Evolutionary conservation across 2,113 vertebrate species (phyloP), one percentile per base, ranked within the genome.

Genomic region (Hemichromis elongatus): DNA sequence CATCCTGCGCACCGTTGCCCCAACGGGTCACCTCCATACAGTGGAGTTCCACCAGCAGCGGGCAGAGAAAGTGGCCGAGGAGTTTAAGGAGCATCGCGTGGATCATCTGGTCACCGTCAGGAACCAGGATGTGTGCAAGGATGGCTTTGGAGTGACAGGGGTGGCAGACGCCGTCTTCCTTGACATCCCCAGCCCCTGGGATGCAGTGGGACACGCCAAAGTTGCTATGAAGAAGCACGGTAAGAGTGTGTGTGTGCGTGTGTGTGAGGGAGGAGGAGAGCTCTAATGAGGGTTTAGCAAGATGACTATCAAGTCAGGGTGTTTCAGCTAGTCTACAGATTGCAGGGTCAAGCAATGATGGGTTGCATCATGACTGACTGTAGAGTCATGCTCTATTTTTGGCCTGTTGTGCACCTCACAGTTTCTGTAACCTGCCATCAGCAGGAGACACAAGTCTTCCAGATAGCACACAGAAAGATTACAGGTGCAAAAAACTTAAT

Each of bases 41-140:
- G 98, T 99, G 80, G 99, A 99, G 95, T 99, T 99, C 91, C 99
- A 99, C 92, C 96, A 98, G 81, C 97, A 99, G 94, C 96, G 98
- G 5, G 98, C 99, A 0, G 96, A 98, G 92, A 98, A 97, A 91
- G 98, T 95, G 0, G 88, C 73, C 2, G 96, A 99, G 93, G 99
- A 99, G 95, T 99, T 99, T 92, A 89, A 42, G 45, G 97, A 98
- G 92, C 99, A 99, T 42, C 95, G 96, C 0, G 96, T 99, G 89
- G 96, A 93, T 63, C 97, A 97, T 55, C 96, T 99, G 94, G 99
- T 99, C 79, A 99, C 98, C 0, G 98, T 99, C 53, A 95, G 94
- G 92, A 98, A 97, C 94, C 98, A 98, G 93, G 99, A 99, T 12
- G 98, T 99, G 88, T 99, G 99, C 93, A 97, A 94, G 77, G 97